Evolutionary conservation across 23 tunicate species (phyloP).

Genomic region (Corella eumyota): DNA sequence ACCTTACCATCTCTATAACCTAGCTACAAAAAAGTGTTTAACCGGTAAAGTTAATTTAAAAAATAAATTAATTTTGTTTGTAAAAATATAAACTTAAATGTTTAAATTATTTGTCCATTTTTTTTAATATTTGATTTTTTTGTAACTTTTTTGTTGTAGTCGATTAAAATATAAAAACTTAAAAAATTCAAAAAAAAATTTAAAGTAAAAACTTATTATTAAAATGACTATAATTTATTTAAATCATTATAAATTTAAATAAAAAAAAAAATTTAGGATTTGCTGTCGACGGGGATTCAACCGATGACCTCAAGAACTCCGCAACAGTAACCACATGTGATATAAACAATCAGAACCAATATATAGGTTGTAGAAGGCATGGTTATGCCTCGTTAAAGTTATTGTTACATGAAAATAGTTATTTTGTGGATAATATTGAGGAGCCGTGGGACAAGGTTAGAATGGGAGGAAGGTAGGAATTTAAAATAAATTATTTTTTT

Average conservation of each 20-base stretch:
- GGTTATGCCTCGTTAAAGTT: constrained; percentile 52
- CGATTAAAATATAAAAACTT: too few species aligned
- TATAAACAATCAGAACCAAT: constrained; percentile 23
- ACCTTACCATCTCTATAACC: constrained; percentile 53
- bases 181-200: too few species aligned
- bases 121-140: too few species aligned
- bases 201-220: too few species aligned
- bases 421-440: constrained; percentile 44
- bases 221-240: too few species aligned
- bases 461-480: constrained; percentile 55
- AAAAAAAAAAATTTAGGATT: not conserved
- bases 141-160: too few species aligned
- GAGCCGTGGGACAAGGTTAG: constrained; percentile 66
- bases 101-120: too few species aligned
- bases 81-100: not conserved
- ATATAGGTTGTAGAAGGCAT: constrained; percentile 50
- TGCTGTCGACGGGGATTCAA: not conserved
- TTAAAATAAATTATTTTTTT: not conserved
- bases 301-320: constrained; percentile 7
- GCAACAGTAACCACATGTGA: constrained; percentile 30
- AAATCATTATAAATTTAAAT: too few species aligned
- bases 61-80: not conserved
- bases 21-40: constrained; percentile 38
- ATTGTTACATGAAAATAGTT: constrained; percentile 24
- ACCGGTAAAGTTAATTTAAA: constrained; percentile 68